Percentiles rank a stretch among this genome's conserved stretches.
phyloP scores from a whole-genome alignment of 2,113 vertebrate genomes.

The Xyliphius kryptos region DNA sequence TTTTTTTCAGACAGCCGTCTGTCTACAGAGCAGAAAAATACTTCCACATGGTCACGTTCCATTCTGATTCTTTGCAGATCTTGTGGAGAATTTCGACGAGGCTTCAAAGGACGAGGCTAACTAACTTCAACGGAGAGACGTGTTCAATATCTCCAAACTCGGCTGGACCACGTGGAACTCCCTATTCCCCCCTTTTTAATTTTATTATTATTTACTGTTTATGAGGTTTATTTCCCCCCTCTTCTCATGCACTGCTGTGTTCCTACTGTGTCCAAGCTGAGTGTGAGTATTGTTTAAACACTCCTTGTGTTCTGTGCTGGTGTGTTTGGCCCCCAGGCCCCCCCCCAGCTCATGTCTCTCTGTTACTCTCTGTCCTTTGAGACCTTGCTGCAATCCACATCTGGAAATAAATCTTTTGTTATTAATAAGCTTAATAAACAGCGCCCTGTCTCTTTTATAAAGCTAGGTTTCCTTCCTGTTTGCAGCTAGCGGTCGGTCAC shows the following conservation, averaged over 20 bases:
- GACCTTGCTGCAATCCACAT: constrained; percentile 63
- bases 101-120: constrained; percentile 94
- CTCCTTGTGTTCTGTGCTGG: constrained; percentile 55
- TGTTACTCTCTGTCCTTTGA: constrained; percentile 64
- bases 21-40: too few species aligned
- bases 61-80: constrained; percentile 73
- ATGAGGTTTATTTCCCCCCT: too few species aligned
- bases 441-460: too few species aligned
- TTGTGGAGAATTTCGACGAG: constrained; percentile 97
- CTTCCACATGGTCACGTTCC: too few species aligned
- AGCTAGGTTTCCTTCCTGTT: too few species aligned
- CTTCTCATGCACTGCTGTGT: constrained; percentile 54
- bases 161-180: constrained; percentile 63
- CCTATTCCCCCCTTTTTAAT: too few species aligned
- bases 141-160: constrained; percentile 36
- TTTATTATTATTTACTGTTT: constrained; percentile 15
- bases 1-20: too few species aligned
- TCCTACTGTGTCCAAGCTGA: too few species aligned
- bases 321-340: too few species aligned
- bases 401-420: constrained; percentile 74
- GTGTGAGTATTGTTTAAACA: too few species aligned
- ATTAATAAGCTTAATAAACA: constrained; percentile 62
- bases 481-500: too few species aligned
- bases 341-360: constrained; percentile 55
- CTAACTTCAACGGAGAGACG: too few species aligned